phyloP scores from a whole-genome alignment of 2,888 invertebrate genomes.

The Drosophila trichaetosa region DNA sequence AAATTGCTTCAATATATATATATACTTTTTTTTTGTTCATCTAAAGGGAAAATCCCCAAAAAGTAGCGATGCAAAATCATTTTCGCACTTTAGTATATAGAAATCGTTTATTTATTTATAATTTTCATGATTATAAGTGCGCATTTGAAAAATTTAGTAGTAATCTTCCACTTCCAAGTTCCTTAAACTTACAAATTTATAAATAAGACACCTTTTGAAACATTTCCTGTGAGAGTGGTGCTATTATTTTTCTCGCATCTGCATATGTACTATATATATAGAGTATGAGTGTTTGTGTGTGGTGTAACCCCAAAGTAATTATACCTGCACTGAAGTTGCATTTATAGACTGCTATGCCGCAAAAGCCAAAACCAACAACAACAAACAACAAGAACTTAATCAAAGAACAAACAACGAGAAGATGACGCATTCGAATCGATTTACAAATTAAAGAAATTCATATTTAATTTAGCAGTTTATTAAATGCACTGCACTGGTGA shows the following conservation, averaged over 20 bases:
- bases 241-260: not conserved
- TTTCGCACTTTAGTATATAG: not conserved
- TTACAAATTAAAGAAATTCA: constrained; percentile 35
- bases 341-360: constrained; percentile 58
- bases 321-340: constrained; percentile 60
- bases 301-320: constrained; percentile 38
- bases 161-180: not conserved
- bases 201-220: not conserved
- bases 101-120: not conserved
- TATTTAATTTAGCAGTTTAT: constrained; percentile 42
- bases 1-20: not conserved
- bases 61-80: not conserved
- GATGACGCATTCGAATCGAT: constrained; percentile 63
- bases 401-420: constrained; percentile 21
- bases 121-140: not conserved
- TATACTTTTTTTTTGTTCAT: not conserved
- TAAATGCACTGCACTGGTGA: constrained; percentile 49
- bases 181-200: not conserved
- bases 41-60: not conserved
- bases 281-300: not conserved
- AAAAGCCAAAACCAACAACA: constrained; percentile 52
- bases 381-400: constrained; percentile 41
- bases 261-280: not conserved
- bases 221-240: not conserved
- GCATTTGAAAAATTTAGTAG: not conserved